These are phyloP conservation scores for Calonectris borealis DNA, from an alignment of 2,113 vertebrate genomes.

Conservation along the genomic window DNA sequence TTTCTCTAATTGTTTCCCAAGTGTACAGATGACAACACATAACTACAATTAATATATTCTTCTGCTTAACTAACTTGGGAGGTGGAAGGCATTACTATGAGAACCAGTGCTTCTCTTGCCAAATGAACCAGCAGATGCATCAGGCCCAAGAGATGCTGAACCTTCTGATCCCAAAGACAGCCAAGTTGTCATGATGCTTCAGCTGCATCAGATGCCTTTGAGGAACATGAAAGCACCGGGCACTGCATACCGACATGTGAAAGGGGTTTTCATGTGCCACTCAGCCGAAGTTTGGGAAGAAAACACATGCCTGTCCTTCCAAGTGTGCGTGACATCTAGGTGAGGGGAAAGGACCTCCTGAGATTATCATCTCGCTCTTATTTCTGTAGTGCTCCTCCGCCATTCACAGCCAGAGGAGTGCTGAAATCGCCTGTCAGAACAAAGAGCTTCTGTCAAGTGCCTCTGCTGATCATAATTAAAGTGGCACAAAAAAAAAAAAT, in stretches of 20 bases:
- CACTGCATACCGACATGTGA: not conserved
- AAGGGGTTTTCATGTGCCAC: not conserved
- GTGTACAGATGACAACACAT: conserved; percentile 39
- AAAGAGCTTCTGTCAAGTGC: conserved; percentile 24
- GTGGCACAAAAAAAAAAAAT: not conserved
- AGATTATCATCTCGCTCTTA: not conserved
- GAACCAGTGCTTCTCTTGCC: conserved; percentile 9
- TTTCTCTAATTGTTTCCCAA: conserved; percentile 50
- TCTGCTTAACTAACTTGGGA: conserved; percentile 42
- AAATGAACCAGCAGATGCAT: conserved; percentile 54
- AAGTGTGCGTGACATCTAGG: not conserved
- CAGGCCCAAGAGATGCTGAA: conserved; percentile 45
- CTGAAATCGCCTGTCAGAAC: not conserved
- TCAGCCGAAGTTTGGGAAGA: not conserved
- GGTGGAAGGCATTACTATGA: not conserved
- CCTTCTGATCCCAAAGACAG: conserved; percentile 49
- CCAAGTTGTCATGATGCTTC: conserved; percentile 10
- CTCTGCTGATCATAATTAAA: conserved; percentile 20
- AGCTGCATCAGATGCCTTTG: conserved; percentile 26
- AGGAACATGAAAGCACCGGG: conserved; percentile 13
- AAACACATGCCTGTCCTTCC: not conserved
- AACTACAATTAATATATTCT: conserved; percentile 54
- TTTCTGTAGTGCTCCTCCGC: not conserved
- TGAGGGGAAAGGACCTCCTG: not conserved
- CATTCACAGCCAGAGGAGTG: not conserved